Conservation (phyloP, 2,797 vertebrate genomes). For the Passerculus sandwichensis region DNA sequence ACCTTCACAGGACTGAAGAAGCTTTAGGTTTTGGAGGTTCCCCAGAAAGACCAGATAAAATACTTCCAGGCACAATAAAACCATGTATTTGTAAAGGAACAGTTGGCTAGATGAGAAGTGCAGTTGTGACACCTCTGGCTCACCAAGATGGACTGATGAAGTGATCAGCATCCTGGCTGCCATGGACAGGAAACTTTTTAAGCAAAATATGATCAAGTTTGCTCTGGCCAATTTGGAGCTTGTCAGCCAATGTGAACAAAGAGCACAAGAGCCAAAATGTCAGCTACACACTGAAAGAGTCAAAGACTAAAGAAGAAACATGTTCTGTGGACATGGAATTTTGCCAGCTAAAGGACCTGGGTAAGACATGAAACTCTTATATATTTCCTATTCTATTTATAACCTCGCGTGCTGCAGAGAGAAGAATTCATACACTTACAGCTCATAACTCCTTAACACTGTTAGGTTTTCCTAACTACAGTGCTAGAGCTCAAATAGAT, state of each 20-base stretch:
- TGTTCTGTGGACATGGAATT: not conserved
- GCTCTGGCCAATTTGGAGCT: not conserved
- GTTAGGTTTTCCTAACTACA: not conserved
- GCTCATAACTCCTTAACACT: not conserved
- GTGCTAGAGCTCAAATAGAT: not conserved
- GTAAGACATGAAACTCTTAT: not conserved
- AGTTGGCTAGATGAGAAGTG: not conserved
- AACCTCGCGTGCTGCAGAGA: not conserved
- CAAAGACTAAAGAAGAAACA: not conserved
- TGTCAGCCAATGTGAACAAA: not conserved
- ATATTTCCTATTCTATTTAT: constrained; percentile 25
- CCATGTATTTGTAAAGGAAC: not conserved
- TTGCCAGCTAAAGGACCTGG: not conserved
- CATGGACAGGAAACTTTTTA: not conserved
- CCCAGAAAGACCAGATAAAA: not conserved
- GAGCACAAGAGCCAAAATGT: not conserved
- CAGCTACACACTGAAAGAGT: not conserved
- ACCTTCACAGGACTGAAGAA: not conserved
- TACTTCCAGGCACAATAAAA: not conserved
- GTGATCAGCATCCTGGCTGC: not conserved
- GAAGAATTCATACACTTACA: not conserved
- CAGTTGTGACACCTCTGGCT: not conserved
- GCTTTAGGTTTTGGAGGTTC: not conserved
- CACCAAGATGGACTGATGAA: not conserved
- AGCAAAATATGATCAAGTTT: not conserved